Percentiles rank a stretch among this genome's conserved stretches.
Evolutionary conservation across 2,113 vertebrate genomes (phyloP).

Genomic region (Taurulus bubalis): DNA sequence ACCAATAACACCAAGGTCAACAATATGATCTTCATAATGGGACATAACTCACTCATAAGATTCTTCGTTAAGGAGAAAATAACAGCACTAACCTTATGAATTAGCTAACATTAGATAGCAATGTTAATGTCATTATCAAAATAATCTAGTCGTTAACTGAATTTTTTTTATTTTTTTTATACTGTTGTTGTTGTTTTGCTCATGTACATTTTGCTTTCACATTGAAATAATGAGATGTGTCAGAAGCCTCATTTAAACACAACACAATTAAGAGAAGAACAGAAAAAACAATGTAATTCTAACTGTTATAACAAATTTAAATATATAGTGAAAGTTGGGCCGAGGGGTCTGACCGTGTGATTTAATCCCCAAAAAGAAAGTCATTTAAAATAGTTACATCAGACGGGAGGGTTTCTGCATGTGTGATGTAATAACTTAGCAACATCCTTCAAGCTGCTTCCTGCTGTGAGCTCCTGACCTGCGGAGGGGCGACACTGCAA

Average conservation of each 20-base stretch:
- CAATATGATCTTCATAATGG: too few relatives aligned
- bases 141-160: too few relatives aligned
- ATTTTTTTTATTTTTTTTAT: too few relatives aligned
- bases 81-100: too few relatives aligned
- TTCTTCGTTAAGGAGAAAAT: too few relatives aligned
- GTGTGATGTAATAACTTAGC: slow-evolving; percentile 22
- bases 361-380: neutral
- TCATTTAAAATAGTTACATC: neutral
- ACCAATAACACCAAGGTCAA: too few relatives aligned
- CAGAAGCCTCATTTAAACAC: neutral
- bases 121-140: too few relatives aligned
- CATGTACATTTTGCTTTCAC: neutral
- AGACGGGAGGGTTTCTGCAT: neutral
- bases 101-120: too few relatives aligned
- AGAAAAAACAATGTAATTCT: neutral
- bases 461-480: slow-evolving; percentile 15
- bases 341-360: neutral
- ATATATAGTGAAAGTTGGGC: neutral
- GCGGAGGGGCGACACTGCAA: neutral
- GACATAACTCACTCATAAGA: too few relatives aligned
- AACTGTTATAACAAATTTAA: neutral
- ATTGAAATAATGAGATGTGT: neutral
- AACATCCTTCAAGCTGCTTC: slow-evolving; percentile 9
- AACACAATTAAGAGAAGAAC: neutral
- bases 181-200: too few relatives aligned